Evolutionary conservation across 64 coral and sea anemone species (phyloP).

Genomic region (Montipora capricornis): DNA sequence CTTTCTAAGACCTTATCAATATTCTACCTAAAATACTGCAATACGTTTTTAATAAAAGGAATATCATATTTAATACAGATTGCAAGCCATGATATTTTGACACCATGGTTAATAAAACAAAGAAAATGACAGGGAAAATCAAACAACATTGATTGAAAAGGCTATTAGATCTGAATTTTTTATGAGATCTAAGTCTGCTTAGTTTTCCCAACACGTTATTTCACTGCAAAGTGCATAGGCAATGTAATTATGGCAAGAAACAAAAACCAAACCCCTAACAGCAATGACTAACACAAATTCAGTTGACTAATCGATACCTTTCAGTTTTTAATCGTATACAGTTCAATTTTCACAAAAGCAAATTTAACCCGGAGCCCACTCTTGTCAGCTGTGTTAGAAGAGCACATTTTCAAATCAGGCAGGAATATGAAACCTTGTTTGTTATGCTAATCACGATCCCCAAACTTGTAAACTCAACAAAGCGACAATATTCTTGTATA

Average conservation of each 20-base stretch:
- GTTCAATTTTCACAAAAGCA: constrained; percentile 6
- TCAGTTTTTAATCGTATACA: neutral
- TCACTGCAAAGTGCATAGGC: too few species aligned
- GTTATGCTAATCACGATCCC: constrained; percentile 26
- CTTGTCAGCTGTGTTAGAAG: constrained; percentile 5
- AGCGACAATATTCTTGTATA: neutral
- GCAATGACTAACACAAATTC: neutral
- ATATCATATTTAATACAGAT: neutral
- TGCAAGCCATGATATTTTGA: neutral
- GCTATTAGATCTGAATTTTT: neutral
- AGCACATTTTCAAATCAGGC: neutral
- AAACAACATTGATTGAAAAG: neutral
- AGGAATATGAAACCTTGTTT: neutral
- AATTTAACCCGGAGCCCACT: neutral
- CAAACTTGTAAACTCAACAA: neutral
- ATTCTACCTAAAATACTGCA: neutral
- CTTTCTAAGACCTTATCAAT: neutral
- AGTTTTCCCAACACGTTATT: neutral
- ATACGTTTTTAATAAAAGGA: neutral
- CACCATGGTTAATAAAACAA: neutral
- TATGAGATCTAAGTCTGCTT: constrained; percentile 6
- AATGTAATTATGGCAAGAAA: too few species aligned
- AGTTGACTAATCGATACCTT: neutral
- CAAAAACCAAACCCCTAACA: neutral
- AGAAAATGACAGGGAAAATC: neutral